A percentile compares a stretch with the other conserved stretches of the same genome.
Conservation (phyloP, 2,888 invertebrate species). For the Xiphydria camelus region DNA sequence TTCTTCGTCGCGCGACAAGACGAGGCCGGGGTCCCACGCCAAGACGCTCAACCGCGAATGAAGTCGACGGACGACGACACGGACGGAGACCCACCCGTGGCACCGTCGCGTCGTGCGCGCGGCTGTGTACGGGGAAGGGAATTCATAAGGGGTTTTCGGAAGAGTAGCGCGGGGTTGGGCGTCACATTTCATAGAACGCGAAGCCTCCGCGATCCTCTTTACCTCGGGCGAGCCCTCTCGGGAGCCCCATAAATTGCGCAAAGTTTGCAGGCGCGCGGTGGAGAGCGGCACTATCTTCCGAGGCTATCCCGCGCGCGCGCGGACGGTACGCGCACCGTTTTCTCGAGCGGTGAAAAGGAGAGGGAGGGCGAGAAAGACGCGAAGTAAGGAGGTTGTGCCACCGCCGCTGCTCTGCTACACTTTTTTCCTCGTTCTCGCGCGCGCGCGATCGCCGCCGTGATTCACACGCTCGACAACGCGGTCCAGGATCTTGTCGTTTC, state of each 20-base stretch:
- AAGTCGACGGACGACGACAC: not conserved
- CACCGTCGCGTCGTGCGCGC: too few relatives aligned
- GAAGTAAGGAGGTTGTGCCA: not conserved
- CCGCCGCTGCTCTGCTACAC: not conserved
- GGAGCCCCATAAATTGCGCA: slow-evolving; percentile 37
- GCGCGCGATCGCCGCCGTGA: not conserved
- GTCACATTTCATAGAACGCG: slow-evolving; percentile 24
- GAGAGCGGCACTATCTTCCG: slow-evolving; percentile 18
- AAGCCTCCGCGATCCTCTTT: slow-evolving; percentile 17
- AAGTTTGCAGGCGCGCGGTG: slow-evolving; percentile 29
- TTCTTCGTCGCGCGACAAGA: too few relatives aligned
- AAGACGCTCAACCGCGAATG: not conserved
- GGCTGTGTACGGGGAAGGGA: not conserved
- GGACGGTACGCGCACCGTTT: not conserved
- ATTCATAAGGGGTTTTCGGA: slow-evolving; percentile 1
- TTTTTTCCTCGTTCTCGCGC: not conserved
- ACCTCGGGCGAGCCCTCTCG: slow-evolving; percentile 23
- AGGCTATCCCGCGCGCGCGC: not conserved
- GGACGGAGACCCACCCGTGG: not conserved
- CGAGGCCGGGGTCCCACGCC: too few relatives aligned
- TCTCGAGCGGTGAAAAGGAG: not conserved
- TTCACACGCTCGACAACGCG: not conserved
- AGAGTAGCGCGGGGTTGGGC: slow-evolving; percentile 10
- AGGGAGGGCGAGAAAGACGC: not conserved
- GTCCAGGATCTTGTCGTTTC: too few relatives aligned